A percentile compares a stretch with the other conserved stretches of the same genome.
phyloP scores from a whole-genome alignment of 2,797 vertebrate species.

The Syngnathus rostellatus region DNA sequence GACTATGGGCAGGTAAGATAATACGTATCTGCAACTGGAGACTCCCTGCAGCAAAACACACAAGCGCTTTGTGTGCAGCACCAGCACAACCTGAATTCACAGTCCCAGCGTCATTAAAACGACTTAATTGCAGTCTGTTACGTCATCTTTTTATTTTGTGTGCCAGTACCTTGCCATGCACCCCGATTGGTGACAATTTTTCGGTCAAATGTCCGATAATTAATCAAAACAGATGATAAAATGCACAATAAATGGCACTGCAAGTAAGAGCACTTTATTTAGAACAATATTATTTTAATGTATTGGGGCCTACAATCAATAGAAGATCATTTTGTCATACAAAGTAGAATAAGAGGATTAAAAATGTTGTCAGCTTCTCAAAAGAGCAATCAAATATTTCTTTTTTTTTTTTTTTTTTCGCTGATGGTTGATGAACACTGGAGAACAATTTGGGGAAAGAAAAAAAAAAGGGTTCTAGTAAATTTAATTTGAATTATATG shows the following conservation, averaged over 20 bases:
- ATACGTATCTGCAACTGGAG: conserved; percentile 25
- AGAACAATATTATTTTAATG: no score
- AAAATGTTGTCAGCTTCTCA: no score
- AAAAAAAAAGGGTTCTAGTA: no score
- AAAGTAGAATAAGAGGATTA: no score
- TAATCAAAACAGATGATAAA: neutral
- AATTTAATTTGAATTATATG: no score
- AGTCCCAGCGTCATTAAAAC: neutral
- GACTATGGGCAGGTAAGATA: conserved; percentile 24
- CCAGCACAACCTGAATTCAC: conserved; percentile 16
- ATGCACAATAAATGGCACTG: neutral
- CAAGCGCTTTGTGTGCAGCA: conserved; percentile 32
- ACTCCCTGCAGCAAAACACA: conserved; percentile 29
- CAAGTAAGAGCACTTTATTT: no score
- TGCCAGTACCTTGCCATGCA: neutral
- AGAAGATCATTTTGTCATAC: no score
- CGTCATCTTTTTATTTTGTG: neutral
- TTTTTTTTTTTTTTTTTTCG: no score
- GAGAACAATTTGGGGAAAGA: no score
- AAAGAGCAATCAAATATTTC: no score
- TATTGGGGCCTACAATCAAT: no score
- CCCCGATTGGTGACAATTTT: neutral
- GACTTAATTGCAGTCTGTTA: neutral
- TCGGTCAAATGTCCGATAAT: neutral
- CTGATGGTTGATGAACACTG: no score